Conservation (phyloP, 2,797 vertebrate species). For the Sorex maritimensis region DNA sequence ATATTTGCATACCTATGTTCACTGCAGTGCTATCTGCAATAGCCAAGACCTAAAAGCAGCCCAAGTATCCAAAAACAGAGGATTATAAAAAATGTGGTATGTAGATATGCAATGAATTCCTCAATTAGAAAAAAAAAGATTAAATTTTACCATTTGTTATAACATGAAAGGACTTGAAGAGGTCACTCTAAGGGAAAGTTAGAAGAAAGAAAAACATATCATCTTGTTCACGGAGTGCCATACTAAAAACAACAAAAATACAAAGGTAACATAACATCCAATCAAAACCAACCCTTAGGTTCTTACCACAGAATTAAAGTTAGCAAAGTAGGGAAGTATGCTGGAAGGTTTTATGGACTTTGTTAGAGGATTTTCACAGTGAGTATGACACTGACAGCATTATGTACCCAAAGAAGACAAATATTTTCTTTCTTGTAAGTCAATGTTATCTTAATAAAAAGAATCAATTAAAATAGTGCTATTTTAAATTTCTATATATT, state of each 20-base stretch:
- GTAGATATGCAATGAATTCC: background rate
- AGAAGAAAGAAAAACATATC: background rate
- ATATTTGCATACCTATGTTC: background rate
- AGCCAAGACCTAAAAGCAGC: background rate
- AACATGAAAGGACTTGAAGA: background rate
- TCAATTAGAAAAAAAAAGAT: background rate
- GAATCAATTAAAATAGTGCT: background rate
- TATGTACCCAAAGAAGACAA: too few species aligned
- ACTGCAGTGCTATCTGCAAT: background rate
- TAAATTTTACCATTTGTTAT: background rate
- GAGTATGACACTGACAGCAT: too few species aligned
- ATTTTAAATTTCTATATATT: constrained; percentile 7
- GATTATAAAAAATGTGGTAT: background rate
- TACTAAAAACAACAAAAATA: too few species aligned
- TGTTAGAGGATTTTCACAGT: too few species aligned
- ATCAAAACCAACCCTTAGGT: too few species aligned
- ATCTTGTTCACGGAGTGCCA: background rate
- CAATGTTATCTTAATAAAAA: too few species aligned
- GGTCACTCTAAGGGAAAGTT: background rate
- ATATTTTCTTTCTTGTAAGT: too few species aligned
- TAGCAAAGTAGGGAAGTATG: too few species aligned
- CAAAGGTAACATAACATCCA: too few species aligned
- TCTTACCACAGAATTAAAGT: too few species aligned
- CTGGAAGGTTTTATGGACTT: too few species aligned
- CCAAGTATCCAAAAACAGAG: background rate